Conservation (phyloP, 2,888 invertebrate species). For the Embidobia sp. region DNA sequence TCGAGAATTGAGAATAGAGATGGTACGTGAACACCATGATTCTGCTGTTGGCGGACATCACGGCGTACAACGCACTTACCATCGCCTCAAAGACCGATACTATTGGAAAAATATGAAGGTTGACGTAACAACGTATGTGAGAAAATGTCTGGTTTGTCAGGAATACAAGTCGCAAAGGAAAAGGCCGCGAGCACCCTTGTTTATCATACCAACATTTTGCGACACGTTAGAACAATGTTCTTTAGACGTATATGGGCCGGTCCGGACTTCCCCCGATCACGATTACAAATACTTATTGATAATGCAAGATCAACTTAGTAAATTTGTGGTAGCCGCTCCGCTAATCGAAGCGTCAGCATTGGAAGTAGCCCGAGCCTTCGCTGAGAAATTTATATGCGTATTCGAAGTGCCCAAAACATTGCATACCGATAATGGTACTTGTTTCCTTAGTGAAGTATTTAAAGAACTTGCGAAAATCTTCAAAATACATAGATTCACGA, state of each 20-base stretch:
- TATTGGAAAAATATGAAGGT: background rate
- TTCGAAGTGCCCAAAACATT: background rate
- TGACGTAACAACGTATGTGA: background rate
- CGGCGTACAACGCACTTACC: background rate
- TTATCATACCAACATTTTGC: background rate
- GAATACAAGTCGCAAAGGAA: background rate
- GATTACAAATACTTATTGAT: too few relatives aligned
- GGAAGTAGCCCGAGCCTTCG: background rate
- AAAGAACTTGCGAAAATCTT: background rate
- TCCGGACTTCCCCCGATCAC: too few relatives aligned
- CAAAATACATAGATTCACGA: background rate
- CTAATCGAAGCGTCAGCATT: background rate
- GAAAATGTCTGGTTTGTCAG: background rate
- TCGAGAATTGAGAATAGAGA: background rate
- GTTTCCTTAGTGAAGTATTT: background rate
- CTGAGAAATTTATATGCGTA: background rate
- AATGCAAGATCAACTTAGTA: too few relatives aligned
- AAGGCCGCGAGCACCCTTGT: background rate
- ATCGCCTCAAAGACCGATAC: background rate
- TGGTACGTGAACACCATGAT: background rate
- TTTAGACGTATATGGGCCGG: conserved; percentile 9
- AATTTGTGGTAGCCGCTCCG: too few relatives aligned
- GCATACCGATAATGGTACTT: background rate
- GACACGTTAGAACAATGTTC: background rate
- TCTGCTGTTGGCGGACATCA: background rate